A percentile compares a stretch with the other conserved stretches of the same genome.
These are phyloP conservation scores for Luidia sarsii DNA, from an alignment of 53 echinoderm and acorn worm species.

Conservation along the genomic window DNA sequence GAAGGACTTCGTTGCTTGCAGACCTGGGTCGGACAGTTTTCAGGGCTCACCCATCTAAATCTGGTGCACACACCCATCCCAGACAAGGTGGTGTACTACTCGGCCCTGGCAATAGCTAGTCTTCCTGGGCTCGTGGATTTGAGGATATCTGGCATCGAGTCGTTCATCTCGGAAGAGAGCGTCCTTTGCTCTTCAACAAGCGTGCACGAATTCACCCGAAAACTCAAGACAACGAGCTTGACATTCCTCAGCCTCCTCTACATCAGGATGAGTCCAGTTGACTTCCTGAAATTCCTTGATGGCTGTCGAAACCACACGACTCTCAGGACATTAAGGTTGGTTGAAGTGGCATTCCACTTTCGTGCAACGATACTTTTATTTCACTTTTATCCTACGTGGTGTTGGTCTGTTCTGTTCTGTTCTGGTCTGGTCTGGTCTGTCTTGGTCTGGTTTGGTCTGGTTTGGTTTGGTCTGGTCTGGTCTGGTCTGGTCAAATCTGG, in stretches of 20 bases:
- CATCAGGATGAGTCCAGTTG: conserved; percentile 22
- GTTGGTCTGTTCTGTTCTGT: too few relatives aligned
- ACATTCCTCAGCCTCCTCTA: conserved; percentile 60
- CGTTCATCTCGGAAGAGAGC: conserved; percentile 8
- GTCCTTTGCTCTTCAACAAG: neutral
- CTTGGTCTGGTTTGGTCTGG: too few relatives aligned
- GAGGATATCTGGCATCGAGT: conserved; percentile 56
- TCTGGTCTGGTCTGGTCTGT: too few relatives aligned
- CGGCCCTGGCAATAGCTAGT: conserved; percentile 19
- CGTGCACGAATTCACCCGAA: conserved; percentile 34
- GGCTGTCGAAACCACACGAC: conserved; percentile 10
- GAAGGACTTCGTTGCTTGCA: conserved; percentile 18
- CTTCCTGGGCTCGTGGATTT: conserved; percentile 46
- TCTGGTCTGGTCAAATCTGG: too few relatives aligned
- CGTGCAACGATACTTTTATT: neutral
- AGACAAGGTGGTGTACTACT: conserved; percentile 45
- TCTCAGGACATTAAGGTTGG: conserved; percentile 54
- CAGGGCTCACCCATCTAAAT: conserved; percentile 51
- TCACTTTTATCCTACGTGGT: too few relatives aligned
- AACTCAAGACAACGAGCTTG: conserved; percentile 23
- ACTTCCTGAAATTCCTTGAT: conserved; percentile 37
- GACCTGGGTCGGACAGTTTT: neutral
- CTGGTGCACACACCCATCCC: conserved; percentile 66
- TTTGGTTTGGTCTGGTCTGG: too few relatives aligned
- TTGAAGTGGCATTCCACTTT: neutral